Percentiles rank a stretch among this genome's conserved stretches.
Evolutionary conservation across 2,888 invertebrate species (phyloP).

Genomic region (Ectobius pallidus): DNA sequence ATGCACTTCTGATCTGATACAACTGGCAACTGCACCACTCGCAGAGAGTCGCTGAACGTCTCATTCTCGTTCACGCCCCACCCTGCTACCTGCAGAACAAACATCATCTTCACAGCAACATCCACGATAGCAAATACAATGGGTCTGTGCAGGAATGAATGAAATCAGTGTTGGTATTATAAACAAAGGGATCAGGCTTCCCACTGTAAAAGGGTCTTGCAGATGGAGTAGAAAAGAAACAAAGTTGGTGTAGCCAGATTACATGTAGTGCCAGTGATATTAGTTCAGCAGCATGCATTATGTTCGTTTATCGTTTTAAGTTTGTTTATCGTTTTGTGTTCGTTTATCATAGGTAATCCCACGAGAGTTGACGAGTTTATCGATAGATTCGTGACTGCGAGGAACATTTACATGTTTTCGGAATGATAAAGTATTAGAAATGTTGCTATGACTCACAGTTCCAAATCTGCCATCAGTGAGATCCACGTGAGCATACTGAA

Average conservation of each 20-base stretch:
- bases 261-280: too few species aligned
- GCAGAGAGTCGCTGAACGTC: conserved; percentile 58
- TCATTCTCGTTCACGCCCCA: conserved; percentile 67
- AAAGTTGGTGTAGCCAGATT: background rate
- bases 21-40: conserved; percentile 59
- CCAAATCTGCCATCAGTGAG: conserved; percentile 46
- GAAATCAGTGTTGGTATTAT: background rate
- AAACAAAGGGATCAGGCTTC: background rate
- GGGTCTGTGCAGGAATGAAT: background rate
- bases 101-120: background rate
- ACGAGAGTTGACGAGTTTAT: too few species aligned
- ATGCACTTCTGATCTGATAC: conserved; percentile 61
- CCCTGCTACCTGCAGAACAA: conserved; percentile 51
- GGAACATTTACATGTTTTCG: too few species aligned
- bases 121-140: background rate
- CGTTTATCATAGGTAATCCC: too few species aligned
- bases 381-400: too few species aligned
- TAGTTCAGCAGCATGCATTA: too few species aligned
- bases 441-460: conserved; percentile 35
- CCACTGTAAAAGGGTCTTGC: background rate
- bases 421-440: too few species aligned
- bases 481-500: conserved; percentile 34
- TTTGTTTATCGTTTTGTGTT: too few species aligned
- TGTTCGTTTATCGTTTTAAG: too few species aligned
- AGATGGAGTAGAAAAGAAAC: background rate